phyloP scores from a whole-genome alignment of 2,113 vertebrate genomes.

The Boulengeromyrus knoepffleri region DNA sequence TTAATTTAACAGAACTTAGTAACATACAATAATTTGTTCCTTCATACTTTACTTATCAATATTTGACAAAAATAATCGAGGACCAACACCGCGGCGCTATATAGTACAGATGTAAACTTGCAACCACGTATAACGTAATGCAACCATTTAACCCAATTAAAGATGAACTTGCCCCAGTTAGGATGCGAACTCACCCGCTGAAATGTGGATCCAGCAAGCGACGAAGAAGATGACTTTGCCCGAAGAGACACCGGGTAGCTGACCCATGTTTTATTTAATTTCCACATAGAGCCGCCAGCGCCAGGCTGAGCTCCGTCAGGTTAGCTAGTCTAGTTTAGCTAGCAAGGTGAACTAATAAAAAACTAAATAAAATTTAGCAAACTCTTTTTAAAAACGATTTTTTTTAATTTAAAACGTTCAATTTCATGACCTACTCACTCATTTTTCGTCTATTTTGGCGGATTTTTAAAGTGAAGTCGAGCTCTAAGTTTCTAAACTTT shows the following conservation, averaged over 20 bases:
- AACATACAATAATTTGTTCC: not conserved
- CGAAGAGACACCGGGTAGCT: constrained; percentile 53
- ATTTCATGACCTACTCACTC: not conserved
- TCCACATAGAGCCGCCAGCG: constrained; percentile 68
- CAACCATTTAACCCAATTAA: not conserved
- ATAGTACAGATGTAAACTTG: not conserved
- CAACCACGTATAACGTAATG: not conserved
- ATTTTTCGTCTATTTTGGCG: not conserved
- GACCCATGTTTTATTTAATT: constrained; percentile 64
- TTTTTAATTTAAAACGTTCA: not conserved
- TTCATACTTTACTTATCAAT: not conserved
- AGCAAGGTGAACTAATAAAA: not conserved
- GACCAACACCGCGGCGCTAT: not conserved
- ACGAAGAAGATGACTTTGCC: constrained; percentile 50
- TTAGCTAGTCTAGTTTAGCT: constrained; percentile 23
- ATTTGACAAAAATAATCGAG: not conserved
- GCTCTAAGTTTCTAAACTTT: constrained; percentile 37
- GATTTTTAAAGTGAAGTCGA: constrained; percentile 4
- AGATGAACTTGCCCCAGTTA: not conserved
- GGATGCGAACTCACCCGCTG: constrained; percentile 50
- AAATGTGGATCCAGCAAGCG: constrained; percentile 48
- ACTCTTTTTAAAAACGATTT: not conserved
- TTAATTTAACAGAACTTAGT: not conserved
- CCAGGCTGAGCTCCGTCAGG: constrained; percentile 48
- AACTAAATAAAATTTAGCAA: not conserved